A percentile compares a stretch with the other conserved stretches of the same genome.
phyloP scores from a whole-genome alignment of 2,888 invertebrate species.

The Slavum lentiscoides region DNA sequence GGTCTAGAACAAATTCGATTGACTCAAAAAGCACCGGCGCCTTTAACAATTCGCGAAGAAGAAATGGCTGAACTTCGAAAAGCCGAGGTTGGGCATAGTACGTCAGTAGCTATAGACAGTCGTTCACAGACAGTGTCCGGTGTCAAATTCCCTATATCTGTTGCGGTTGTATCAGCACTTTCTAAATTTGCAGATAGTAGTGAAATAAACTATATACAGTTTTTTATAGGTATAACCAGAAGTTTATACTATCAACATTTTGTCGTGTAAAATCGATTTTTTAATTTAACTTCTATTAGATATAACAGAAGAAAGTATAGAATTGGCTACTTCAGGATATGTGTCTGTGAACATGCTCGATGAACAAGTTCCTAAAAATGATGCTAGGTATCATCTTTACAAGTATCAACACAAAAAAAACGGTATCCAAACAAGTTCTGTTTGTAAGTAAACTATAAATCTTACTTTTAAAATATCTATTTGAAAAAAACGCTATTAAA shows the following conservation, averaged over 20 bases:
- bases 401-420: conserved; percentile 91
- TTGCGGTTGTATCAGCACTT: conserved; percentile 56
- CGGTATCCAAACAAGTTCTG: conserved; percentile 83
- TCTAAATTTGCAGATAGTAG: conserved; percentile 60
- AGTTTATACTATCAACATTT: conserved; percentile 9
- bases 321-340: conserved; percentile 75
- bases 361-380: conserved; percentile 79
- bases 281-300: conserved; percentile 63
- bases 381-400: conserved; percentile 89
- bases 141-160: conserved; percentile 79
- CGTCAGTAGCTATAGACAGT: conserved; percentile 78
- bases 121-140: conserved; percentile 89
- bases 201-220: conserved; percentile 85
- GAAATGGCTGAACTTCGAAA: conserved; percentile 78
- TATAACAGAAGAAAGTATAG: conserved; percentile 83
- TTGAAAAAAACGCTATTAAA: neutral
- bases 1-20: conserved; percentile 81
- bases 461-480: neutral
- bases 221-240: conserved; percentile 71
- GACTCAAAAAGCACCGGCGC: conserved; percentile 81
- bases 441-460: conserved; percentile 65
- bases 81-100: conserved; percentile 68
- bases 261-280: neutral
- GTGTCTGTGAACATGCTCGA: conserved; percentile 72
- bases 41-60: conserved; percentile 85